Conservation (phyloP, 2,113 vertebrate genomes). For the Indri indri region DNA sequence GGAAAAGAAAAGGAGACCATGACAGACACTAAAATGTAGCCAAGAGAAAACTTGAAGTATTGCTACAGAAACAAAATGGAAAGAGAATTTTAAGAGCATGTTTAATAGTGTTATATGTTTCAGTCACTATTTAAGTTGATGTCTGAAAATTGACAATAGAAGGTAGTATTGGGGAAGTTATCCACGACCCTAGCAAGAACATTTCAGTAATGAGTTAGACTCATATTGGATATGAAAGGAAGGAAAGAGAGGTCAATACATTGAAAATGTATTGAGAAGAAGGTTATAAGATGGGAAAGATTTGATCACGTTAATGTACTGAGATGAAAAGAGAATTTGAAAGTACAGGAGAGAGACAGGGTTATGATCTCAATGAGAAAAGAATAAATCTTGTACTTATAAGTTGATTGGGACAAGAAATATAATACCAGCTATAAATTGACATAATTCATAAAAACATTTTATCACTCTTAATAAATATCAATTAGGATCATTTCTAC, state of each 20-base stretch:
- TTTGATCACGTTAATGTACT: not conserved
- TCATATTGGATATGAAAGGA: not conserved
- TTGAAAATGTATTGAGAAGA: not conserved
- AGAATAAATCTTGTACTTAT: not conserved
- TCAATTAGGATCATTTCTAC: not conserved
- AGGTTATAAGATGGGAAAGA: not conserved
- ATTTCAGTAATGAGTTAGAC: not conserved
- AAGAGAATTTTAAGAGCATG: not conserved
- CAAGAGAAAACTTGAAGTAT: not conserved
- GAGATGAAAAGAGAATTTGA: conserved; percentile 2
- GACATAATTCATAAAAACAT: conserved; percentile 8
- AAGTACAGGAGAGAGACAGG: not conserved
- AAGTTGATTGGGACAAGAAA: not conserved
- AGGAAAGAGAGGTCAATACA: not conserved
- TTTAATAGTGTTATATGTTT: not conserved
- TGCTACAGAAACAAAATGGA: not conserved
- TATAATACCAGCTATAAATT: not conserved
- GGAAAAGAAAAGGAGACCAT: not conserved
- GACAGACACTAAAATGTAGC: not conserved
- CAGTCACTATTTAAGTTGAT: not conserved
- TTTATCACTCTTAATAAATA: not conserved
- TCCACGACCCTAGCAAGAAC: not conserved
- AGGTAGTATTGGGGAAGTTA: not conserved
- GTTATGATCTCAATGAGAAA: not conserved
- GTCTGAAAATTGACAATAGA: not conserved